A percentile compares a stretch with the other conserved stretches of the same genome.
These are phyloP conservation scores for Pithys albifrons DNA, from an alignment of 2,113 vertebrate genomes.

Conservation along the genomic window DNA sequence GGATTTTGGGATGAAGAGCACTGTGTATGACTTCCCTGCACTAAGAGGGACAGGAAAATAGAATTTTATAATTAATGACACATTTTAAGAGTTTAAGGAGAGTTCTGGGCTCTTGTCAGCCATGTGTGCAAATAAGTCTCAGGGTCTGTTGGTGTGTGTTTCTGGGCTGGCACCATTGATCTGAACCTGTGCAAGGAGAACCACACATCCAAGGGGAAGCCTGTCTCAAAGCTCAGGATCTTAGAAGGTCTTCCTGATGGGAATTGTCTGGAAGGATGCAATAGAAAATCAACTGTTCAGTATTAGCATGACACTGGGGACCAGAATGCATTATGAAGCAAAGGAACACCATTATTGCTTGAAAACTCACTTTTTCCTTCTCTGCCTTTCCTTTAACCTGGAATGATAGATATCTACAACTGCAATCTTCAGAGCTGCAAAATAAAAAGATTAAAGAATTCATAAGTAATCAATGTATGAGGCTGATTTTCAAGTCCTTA, in stretches of 20 bases:
- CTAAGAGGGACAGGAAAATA: not conserved
- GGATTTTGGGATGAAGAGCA: not conserved
- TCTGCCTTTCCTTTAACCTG: slow-evolving; percentile 93
- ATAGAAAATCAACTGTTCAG: not conserved
- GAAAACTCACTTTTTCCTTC: slow-evolving; percentile 93
- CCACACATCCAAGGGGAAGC: no score
- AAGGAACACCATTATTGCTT: not conserved
- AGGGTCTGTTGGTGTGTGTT: no score
- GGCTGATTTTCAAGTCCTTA: not conserved
- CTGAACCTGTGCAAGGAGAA: no score
- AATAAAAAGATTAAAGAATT: not conserved
- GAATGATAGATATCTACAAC: slow-evolving; percentile 99
- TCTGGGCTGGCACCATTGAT: no score
- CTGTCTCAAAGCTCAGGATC: not conserved
- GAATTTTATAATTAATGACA: not conserved
- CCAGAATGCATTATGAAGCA: not conserved
- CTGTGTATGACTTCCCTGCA: not conserved
- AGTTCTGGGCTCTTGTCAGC: no score
- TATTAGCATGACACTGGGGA: not conserved
- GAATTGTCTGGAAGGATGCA: not conserved
- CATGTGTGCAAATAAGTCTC: no score
- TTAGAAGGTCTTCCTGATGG: not conserved
- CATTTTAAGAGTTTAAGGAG: no score
- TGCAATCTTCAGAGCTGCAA: slow-evolving; percentile 92
- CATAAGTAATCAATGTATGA: not conserved